Percentiles rank a stretch among this genome's conserved stretches.
phyloP scores from a whole-genome alignment of 1,140 invertebrate species.

The Cydia pomonella region DNA sequence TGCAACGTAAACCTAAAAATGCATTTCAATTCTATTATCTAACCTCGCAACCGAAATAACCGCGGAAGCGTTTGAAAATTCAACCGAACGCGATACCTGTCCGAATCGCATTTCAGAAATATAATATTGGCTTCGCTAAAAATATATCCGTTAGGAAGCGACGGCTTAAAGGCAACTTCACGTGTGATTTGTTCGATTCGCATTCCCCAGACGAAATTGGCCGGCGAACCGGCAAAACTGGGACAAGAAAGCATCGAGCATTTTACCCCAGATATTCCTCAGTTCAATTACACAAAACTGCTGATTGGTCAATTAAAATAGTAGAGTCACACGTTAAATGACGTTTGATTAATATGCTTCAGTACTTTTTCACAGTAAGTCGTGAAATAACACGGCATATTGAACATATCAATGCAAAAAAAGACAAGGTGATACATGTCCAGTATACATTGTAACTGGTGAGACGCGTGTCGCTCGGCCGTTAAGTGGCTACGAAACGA shows the following conservation, averaged over 20 bases:
- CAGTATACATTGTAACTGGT: conserved; percentile 3
- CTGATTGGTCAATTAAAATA: conserved; percentile 29
- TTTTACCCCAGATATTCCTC: conserved; percentile 54
- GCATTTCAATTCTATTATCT: conserved; percentile 10
- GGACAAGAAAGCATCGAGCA: conserved; percentile 63
- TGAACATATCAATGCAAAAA: not conserved
- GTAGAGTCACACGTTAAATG: not conserved
- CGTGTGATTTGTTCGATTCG: conserved; percentile 56
- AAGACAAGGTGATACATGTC: not conserved
- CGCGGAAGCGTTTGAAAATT: conserved; percentile 42
- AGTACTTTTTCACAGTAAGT: not conserved
- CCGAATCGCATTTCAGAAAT: conserved; percentile 50
- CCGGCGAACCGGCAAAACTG: conserved; percentile 71
- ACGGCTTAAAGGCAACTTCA: conserved; percentile 59
- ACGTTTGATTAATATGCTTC: not conserved
- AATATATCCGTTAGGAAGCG: conserved; percentile 57
- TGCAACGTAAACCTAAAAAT: not conserved
- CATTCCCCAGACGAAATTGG: conserved; percentile 65
- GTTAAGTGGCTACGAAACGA: conserved; percentile 8
- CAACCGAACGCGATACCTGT: conserved; percentile 38
- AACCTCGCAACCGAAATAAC: conserved; percentile 9
- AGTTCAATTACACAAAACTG: conserved; percentile 35
- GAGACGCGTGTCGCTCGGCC: conserved; percentile 8
- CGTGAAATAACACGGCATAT: not conserved
- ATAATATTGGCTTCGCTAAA: conserved; percentile 61